Evolutionary conservation across 2,888 invertebrate genomes (phyloP).

Genomic region (Machimus atricapillus): DNA sequence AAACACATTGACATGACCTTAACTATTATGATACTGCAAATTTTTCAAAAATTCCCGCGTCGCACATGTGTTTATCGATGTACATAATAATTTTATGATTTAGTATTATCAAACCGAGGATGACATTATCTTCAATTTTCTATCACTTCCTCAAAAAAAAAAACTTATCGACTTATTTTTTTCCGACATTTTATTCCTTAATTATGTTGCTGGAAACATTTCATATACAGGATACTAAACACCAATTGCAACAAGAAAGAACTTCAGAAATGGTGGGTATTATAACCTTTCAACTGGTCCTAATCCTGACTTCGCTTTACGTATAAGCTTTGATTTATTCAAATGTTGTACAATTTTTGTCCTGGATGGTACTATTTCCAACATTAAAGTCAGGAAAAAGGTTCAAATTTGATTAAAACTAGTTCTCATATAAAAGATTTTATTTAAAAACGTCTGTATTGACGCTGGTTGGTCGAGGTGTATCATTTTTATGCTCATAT

Average conservation of each 20-base stretch:
- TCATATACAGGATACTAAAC: background rate
- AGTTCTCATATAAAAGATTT: background rate
- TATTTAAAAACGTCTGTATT: background rate
- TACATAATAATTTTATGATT: background rate
- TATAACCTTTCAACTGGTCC: background rate
- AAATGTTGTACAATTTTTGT: background rate
- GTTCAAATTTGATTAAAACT: background rate
- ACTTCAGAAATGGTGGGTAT: conserved; percentile 10
- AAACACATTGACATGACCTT: background rate
- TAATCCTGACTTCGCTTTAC: background rate
- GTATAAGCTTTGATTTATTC: background rate
- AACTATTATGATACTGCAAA: conserved; percentile 2
- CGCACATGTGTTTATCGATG: background rate
- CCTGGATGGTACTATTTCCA: background rate
- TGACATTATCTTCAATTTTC: background rate
- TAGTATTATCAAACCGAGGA: background rate
- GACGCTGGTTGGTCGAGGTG: background rate
- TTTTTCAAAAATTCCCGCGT: background rate
- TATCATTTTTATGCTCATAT: background rate
- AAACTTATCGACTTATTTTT: background rate
- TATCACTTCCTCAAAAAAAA: conserved; percentile 14
- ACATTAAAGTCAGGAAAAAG: background rate
- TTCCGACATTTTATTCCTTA: background rate
- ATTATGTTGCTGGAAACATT: background rate
- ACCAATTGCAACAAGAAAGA: background rate